Conservation (phyloP, 1,140 invertebrate genomes). For the Magallana angulata region DNA sequence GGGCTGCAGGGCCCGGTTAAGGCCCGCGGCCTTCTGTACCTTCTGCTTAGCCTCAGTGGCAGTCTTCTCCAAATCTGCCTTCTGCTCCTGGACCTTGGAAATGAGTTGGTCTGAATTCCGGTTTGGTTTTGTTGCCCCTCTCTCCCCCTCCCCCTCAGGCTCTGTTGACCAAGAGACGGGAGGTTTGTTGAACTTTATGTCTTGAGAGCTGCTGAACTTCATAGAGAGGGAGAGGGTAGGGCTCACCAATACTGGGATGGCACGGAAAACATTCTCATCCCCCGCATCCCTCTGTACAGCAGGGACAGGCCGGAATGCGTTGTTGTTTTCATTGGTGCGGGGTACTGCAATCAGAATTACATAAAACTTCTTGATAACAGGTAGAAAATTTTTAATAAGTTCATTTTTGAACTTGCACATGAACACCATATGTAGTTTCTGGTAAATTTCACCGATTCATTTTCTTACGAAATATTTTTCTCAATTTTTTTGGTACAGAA, state of each 20-base stretch:
- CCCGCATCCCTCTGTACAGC: constrained; percentile 48
- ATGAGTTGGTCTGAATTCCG: constrained; percentile 32
- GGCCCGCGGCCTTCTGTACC: background rate
- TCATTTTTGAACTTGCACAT: no score
- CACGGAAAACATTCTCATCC: constrained; percentile 51
- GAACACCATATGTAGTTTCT: no score
- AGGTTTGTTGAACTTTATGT: constrained; percentile 50
- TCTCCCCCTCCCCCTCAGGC: constrained; percentile 14
- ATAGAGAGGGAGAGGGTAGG: constrained; percentile 54
- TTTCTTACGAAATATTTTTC: no score
- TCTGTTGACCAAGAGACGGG: constrained; percentile 53
- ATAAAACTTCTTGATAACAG: no score
- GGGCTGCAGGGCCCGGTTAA: constrained; percentile 59
- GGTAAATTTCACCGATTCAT: no score
- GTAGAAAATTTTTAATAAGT: background rate
- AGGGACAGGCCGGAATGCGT: background rate
- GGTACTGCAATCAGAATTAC: constrained; percentile 37
- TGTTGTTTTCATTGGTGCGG: constrained; percentile 16
- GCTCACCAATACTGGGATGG: constrained; percentile 56
- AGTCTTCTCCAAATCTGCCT: background rate
- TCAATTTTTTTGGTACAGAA: no score
- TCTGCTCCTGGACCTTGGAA: constrained; percentile 24
- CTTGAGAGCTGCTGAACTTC: constrained; percentile 50
- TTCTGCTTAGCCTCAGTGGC: background rate
- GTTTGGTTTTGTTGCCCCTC: background rate